Base-by-base conservation (phyloP, 2,888 invertebrate genomes). In the Mimachlamys varia region DNA sequence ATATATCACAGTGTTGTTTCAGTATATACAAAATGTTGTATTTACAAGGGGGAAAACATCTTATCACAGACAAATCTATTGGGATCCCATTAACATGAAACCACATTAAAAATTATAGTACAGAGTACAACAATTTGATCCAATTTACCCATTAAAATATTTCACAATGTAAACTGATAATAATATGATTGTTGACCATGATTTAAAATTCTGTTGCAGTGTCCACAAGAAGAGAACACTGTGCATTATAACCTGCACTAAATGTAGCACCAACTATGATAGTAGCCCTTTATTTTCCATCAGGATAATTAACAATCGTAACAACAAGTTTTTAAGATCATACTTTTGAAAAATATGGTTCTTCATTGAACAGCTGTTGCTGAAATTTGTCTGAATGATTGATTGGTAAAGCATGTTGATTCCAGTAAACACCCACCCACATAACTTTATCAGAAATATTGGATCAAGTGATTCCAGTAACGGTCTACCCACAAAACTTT, bases 1-100 rank as follows among this genome's bases (percentile, higher is more conserved):
- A 33, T 76, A 76, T 76, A 76, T 76, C 76, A 76, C 76, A 76
- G 76, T 33, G 76, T 76, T 76, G 76, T 76, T 76, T 76, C 76
- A 76, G 27, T 76, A 76, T 27, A 33, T 76, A 76, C 22, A 76
- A 2, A 76, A 33, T 76, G 27, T 12, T 13, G 7, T 76, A 76
- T 76, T 76, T 76, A 76, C 76, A 76, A 27, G 76, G 15, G 76
- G 33, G 19, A 53, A 58, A 27, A 27, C 27, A 76, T 27, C 7
- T 7, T 27, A 76, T 76, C 76, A 76, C 76, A 76, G 76, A 76
- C 76, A 76, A 27, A 76, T 27, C 27, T 33, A 76, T 76, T 76
- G 76, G 19, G 76, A 76, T 76, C 76, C 33, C 27, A 76, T 33
- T 22, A 76, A 2, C 27, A 76, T 76, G 58, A 58, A 58, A 58